Conservation (phyloP, 2,797 vertebrate species). For the Lagodon rhomboides region DNA sequence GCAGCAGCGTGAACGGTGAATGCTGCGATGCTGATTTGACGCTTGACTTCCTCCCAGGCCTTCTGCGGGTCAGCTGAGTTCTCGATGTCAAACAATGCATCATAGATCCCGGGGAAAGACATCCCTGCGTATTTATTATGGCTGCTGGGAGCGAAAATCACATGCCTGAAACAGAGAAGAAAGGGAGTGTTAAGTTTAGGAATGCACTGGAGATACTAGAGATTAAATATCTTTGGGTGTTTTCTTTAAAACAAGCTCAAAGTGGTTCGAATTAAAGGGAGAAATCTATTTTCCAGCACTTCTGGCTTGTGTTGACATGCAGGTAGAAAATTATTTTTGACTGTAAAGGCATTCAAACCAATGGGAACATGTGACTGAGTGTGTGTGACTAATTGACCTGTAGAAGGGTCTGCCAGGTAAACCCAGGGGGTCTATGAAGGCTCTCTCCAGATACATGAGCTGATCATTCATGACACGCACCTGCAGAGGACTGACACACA, state of each 20-base stretch:
- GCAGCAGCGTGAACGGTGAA: conserved; percentile 93
- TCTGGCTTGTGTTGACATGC: neutral
- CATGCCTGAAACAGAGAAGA: conserved; percentile 85
- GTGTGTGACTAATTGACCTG: conserved; percentile 84
- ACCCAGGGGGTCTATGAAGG: conserved; percentile 95
- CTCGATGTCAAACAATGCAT: conserved; percentile 93
- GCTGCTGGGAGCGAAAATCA: conserved; percentile 95
- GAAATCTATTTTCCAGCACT: neutral
- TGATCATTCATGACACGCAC: conserved; percentile 94
- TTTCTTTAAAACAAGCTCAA: neutral
- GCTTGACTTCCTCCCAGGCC: conserved; percentile 92
- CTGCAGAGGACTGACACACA: conserved; percentile 85
- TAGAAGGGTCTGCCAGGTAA: conserved; percentile 95
- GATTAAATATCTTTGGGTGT: neutral
- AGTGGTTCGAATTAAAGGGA: neutral
- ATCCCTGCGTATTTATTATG: conserved; percentile 95
- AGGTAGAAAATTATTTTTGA: neutral
- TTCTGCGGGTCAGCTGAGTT: conserved; percentile 80
- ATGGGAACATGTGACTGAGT: neutral
- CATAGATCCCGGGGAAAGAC: conserved; percentile 96
- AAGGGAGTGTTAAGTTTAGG: neutral
- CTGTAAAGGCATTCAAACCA: neutral
- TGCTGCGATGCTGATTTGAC: conserved; percentile 93
- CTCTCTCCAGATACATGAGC: conserved; percentile 95
- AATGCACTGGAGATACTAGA: neutral